Conservation (phyloP, 1,140 invertebrate species). For the Achatina immaculata region DNA sequence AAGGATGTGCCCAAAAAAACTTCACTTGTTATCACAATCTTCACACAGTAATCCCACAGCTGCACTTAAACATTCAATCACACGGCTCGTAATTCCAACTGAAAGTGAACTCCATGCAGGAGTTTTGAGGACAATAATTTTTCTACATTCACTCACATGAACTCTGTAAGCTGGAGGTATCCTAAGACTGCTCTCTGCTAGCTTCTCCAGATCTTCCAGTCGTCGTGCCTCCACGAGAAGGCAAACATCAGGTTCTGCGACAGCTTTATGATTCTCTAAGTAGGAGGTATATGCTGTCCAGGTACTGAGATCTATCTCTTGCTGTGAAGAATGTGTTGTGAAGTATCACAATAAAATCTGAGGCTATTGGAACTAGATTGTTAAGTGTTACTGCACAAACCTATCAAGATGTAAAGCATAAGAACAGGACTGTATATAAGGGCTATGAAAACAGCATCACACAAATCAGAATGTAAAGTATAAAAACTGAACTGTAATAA, state of each 20-base stretch:
- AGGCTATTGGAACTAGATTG: neutral
- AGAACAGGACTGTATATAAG: neutral
- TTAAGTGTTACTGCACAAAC: neutral
- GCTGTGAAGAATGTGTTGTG: neutral
- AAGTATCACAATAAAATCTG: neutral
- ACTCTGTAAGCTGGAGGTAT: constrained; percentile 18
- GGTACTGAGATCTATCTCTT: constrained; percentile 26
- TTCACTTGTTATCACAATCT: too few relatives aligned
- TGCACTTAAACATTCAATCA: too few relatives aligned
- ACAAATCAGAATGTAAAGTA: neutral
- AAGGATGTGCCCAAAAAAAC: too few relatives aligned
- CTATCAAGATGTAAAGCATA: neutral
- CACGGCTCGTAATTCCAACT: too few relatives aligned
- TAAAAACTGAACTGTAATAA: neutral
- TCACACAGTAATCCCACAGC: too few relatives aligned
- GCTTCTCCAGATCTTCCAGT: neutral
- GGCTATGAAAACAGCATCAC: neutral
- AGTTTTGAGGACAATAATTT: too few relatives aligned
- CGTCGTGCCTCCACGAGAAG: constrained; percentile 9
- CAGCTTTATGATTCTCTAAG: neutral
- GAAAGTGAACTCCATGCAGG: too few relatives aligned
- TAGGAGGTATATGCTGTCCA: constrained; percentile 28
- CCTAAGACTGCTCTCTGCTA: neutral
- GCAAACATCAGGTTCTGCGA: neutral
- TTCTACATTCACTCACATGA: constrained; percentile 4